Percentiles rank a stretch among this genome's conserved stretches.
Conservation (phyloP, 92 coral and sea anemone species). For the Metridium senile region DNA sequence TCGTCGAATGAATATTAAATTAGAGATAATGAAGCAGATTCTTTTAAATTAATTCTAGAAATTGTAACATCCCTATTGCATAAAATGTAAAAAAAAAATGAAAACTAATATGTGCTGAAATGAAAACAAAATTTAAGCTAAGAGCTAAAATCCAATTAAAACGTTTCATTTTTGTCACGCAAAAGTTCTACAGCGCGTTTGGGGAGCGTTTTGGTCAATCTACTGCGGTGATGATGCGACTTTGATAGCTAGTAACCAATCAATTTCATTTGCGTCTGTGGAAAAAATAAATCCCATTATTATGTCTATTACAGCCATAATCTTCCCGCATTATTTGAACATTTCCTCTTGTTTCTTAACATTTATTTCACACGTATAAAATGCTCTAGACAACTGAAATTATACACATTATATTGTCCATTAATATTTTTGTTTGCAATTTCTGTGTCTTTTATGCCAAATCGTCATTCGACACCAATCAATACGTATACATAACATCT, state of each 20-base stretch:
- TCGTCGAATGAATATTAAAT: no score
- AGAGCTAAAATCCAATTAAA: background rate
- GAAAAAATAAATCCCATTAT: background rate
- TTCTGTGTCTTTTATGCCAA: background rate
- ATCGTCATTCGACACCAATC: background rate
- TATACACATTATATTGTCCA: background rate
- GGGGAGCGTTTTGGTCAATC: background rate
- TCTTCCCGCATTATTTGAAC: background rate
- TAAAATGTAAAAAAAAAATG: no score
- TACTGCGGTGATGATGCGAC: background rate
- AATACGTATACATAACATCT: background rate
- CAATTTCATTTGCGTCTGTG: background rate
- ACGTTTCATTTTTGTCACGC: background rate
- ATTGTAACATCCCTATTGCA: no score
- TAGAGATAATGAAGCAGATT: no score
- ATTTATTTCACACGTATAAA: background rate
- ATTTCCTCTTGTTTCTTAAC: background rate
- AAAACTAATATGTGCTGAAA: no score
- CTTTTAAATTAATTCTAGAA: no score
- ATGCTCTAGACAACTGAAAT: background rate
- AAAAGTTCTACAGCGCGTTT: background rate
- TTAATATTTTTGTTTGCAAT: background rate
- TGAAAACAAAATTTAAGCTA: no score
- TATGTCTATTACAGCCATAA: slow-evolving; percentile 4
- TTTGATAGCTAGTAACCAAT: background rate